A percentile compares a stretch with the other conserved stretches of the same genome.
Conservation (phyloP, 2,797 vertebrate species). For the Telmatherina bonti region DNA sequence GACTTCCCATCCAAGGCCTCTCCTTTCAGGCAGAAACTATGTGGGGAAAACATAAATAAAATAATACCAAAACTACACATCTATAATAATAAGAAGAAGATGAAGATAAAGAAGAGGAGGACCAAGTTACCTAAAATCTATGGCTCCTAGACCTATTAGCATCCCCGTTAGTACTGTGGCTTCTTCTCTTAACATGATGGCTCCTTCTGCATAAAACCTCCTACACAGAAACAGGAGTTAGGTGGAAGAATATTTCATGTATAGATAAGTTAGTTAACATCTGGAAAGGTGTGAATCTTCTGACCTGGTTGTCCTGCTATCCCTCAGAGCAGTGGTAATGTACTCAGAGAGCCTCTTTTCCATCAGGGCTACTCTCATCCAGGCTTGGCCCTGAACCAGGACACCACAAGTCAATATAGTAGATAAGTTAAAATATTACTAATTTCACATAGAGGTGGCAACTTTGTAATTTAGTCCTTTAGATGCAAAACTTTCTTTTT, state of each 20-base stretch:
- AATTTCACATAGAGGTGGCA: not conserved
- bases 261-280: not conserved
- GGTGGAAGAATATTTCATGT: not conserved
- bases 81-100: no score
- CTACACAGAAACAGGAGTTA: conserved; percentile 68
- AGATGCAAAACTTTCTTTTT: not conserved
- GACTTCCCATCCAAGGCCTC: conserved; percentile 94
- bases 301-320: conserved; percentile 93
- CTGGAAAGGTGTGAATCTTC: conserved; percentile 1
- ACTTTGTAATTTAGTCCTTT: not conserved
- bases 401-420: not conserved
- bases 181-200: conserved; percentile 95
- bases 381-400: conserved; percentile 89
- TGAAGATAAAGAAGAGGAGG: no score
- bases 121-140: conserved; percentile 97
- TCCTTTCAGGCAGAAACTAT: conserved; percentile 96
- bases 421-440: not conserved
- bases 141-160: conserved; percentile 95
- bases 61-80: not conserved
- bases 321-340: conserved; percentile 92
- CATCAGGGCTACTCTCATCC: conserved; percentile 97
- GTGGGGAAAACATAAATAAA: conserved; percentile 9
- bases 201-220: conserved; percentile 93
- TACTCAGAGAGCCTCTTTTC: conserved; percentile 97
- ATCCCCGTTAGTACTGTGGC: conserved; percentile 93